Percentiles rank a stretch among this genome's conserved stretches.
These are phyloP conservation scores for Geophilus truncorum DNA, from an alignment of 2,888 invertebrate genomes.

Conservation along the genomic window DNA sequence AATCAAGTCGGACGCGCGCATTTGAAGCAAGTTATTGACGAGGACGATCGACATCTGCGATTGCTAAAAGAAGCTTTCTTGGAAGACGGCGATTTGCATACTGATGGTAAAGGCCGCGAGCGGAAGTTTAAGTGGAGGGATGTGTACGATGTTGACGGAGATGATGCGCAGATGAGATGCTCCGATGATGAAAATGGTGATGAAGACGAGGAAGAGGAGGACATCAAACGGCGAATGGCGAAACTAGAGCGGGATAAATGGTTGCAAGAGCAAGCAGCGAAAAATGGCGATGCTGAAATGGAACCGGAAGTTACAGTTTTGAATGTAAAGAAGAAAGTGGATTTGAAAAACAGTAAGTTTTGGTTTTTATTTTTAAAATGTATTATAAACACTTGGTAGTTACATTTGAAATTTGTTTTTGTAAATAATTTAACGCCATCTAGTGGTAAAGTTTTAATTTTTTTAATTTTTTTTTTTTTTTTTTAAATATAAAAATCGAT, in stretches of 20 bases:
- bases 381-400: too few species aligned
- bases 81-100: constrained; percentile 80
- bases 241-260: constrained; percentile 75
- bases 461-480: too few species aligned
- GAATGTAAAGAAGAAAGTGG: neutral
- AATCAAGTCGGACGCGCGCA: constrained; percentile 78
- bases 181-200: constrained; percentile 45
- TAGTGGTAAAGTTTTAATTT: too few species aligned
- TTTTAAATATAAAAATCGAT: too few species aligned
- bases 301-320: neutral
- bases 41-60: constrained; percentile 78
- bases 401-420: too few species aligned
- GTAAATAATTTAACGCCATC: too few species aligned
- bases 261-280: constrained; percentile 56
- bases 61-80: constrained; percentile 78
- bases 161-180: constrained; percentile 39
- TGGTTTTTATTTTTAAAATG: neutral
- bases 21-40: constrained; percentile 69
- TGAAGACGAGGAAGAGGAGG: constrained; percentile 59
- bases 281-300: neutral
- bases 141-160: constrained; percentile 47
- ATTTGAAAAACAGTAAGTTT: neutral
- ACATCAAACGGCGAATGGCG: constrained; percentile 71
- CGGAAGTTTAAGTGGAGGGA: constrained; percentile 83
- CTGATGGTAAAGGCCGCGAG: constrained; percentile 67